phyloP scores from a whole-genome alignment of 2,797 vertebrate genomes.

The Rhinatrema bivittatum region DNA sequence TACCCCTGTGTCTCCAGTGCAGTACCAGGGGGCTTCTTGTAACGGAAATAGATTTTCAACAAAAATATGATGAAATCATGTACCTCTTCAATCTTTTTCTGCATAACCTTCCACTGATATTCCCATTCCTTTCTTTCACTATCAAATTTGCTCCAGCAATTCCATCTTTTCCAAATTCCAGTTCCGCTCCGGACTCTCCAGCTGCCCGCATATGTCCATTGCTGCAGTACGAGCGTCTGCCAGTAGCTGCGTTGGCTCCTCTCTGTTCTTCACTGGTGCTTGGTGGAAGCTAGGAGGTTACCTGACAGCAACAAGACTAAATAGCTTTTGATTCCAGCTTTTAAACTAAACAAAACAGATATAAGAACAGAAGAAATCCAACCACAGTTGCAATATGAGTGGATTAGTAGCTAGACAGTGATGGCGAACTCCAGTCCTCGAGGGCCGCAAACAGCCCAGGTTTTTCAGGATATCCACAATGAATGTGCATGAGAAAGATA shows the following conservation, averaged over 20 bases:
- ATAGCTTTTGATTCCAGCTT: slow-evolving; percentile 54
- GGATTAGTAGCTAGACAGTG: too few relatives aligned
- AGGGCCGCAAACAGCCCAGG: too few relatives aligned
- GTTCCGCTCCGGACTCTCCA: slow-evolving; percentile 74
- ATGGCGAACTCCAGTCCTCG: too few relatives aligned
- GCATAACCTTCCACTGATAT: slow-evolving; percentile 90
- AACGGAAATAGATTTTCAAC: too few relatives aligned
- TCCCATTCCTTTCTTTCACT: slow-evolving; percentile 93
- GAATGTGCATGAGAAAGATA: too few relatives aligned
- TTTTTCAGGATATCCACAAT: too few relatives aligned
- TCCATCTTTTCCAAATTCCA: slow-evolving; percentile 87
- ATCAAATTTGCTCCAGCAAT: slow-evolving; percentile 86
- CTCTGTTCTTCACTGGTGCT: slow-evolving; percentile 53
- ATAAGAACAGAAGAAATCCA: slow-evolving; percentile 7
- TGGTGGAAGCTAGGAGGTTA: slow-evolving; percentile 36
- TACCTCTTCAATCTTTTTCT: slow-evolving; percentile 94
- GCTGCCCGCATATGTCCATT: slow-evolving; percentile 77
- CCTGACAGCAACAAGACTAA: slow-evolving; percentile 43
- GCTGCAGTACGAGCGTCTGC: slow-evolving; percentile 56
- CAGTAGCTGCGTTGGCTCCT: slow-evolving; percentile 64
- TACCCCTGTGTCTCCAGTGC: too few relatives aligned
- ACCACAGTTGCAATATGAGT: not conserved
- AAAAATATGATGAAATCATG: not conserved
- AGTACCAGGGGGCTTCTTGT: too few relatives aligned
- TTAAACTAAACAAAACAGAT: slow-evolving; percentile 32